Evolutionary conservation across 2,797 vertebrate species (phyloP).

Genomic region (Cynodonichthys magdalenae): DNA sequence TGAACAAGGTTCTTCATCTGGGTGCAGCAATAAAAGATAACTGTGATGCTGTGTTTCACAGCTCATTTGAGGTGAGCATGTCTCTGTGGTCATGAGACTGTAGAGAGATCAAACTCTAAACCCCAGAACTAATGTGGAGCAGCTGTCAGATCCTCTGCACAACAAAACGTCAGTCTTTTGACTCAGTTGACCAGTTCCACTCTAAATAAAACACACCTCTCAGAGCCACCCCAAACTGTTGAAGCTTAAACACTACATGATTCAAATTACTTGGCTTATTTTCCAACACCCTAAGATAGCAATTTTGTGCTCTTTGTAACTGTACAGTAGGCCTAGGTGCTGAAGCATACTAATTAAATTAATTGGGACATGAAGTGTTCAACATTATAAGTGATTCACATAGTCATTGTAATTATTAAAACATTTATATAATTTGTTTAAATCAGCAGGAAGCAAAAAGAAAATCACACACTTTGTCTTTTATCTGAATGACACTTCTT

Average conservation of each 20-base stretch:
- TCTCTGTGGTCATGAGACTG: constrained; percentile 66
- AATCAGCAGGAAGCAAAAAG: constrained; percentile 11
- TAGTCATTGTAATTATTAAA: constrained; percentile 15
- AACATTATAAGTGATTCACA: constrained; percentile 24
- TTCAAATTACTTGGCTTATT: constrained; percentile 13
- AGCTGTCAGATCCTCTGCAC: constrained; percentile 67
- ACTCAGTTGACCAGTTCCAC: constrained; percentile 40
- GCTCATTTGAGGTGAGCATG: constrained; percentile 68
- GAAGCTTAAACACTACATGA: constrained; percentile 23
- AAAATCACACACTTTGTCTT: constrained; percentile 2
- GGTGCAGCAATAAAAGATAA: constrained; percentile 46
- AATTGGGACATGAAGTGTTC: constrained; percentile 23
- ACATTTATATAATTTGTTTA: not conserved
- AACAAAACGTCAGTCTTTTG: constrained; percentile 53
- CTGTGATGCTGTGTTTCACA: constrained; percentile 60
- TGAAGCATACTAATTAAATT: constrained; percentile 25
- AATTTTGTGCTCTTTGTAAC: not conserved
- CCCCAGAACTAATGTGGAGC: constrained; percentile 72
- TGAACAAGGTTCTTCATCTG: constrained; percentile 40
- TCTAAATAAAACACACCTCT: constrained; percentile 39
- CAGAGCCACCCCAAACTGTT: constrained; percentile 20
- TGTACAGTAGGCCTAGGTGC: constrained; percentile 6
- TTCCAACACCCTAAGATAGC: not conserved
- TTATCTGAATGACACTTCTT: not conserved
- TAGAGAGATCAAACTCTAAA: constrained; percentile 63